Conservation (phyloP, 2,888 invertebrate species). For the Hipparchia sbordonii region DNA sequence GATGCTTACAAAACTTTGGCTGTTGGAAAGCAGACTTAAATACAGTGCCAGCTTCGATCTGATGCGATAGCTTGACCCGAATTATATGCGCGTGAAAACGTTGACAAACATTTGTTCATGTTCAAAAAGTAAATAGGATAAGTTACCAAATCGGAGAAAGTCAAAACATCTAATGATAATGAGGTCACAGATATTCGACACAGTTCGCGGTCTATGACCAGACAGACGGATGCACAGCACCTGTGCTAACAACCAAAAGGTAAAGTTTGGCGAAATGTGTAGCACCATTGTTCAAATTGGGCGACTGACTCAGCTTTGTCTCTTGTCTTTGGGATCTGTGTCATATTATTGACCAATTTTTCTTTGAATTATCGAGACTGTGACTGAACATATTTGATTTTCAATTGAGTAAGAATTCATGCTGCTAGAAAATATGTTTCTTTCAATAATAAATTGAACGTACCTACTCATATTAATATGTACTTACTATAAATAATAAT, state of each 20-base stretch:
- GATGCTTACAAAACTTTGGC: no score
- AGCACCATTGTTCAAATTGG: slow-evolving; percentile 43
- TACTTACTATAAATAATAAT: no score
- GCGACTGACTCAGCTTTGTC: slow-evolving; percentile 35
- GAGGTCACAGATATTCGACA: slow-evolving; percentile 48
- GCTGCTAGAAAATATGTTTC: no score
- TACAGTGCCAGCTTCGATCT: no score
- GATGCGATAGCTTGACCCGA: no score
- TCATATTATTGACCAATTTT: slow-evolving; percentile 24
- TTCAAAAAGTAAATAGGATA: background rate
- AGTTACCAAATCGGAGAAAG: slow-evolving; percentile 44
- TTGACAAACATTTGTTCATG: no score
- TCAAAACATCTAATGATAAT: slow-evolving; percentile 33
- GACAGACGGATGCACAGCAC: slow-evolving; percentile 42
- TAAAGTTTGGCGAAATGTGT: slow-evolving; percentile 50
- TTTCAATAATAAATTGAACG: no score
- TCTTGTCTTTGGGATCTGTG: slow-evolving; percentile 32
- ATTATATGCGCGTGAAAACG: no score
- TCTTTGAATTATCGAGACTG: slow-evolving; percentile 12
- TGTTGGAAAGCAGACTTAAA: no score
- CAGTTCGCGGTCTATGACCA: slow-evolving; percentile 39
- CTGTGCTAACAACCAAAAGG: slow-evolving; percentile 48
- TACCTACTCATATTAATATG: no score
- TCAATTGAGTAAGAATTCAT: no score
- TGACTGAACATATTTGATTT: background rate